Conservation (phyloP, 2,113 vertebrate genomes). For the Agelaius tricolor region DNA sequence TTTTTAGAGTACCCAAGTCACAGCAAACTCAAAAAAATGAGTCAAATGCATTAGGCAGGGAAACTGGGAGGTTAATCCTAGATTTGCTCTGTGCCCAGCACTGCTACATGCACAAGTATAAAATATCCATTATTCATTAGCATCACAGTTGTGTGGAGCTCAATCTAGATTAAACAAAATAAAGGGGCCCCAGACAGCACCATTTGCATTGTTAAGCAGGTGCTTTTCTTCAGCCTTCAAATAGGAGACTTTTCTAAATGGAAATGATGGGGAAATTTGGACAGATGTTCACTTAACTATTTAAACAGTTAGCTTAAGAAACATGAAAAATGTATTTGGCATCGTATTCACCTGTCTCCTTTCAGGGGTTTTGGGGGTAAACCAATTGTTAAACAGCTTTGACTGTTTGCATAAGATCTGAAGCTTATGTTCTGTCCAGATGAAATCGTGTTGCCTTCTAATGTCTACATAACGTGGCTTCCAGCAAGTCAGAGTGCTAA, state of each 20-base stretch:
- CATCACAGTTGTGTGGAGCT: constrained; percentile 72
- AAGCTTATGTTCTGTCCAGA: constrained; percentile 66
- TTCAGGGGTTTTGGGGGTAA: constrained; percentile 47
- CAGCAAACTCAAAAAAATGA: constrained; percentile 36
- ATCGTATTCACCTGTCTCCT: constrained; percentile 58
- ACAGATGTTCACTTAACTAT: constrained; percentile 69
- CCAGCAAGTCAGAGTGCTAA: constrained; percentile 14
- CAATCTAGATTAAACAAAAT: constrained; percentile 79
- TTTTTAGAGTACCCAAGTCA: constrained; percentile 39
- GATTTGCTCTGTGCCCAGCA: constrained; percentile 69
- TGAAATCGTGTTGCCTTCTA: constrained; percentile 61
- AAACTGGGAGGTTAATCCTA: constrained; percentile 70
- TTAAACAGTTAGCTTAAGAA: constrained; percentile 72
- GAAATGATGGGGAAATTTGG: constrained; percentile 66
- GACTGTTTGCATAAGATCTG: constrained; percentile 71
- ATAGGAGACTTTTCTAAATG: constrained; percentile 56
- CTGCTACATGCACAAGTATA: constrained; percentile 61
- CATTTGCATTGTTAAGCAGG: constrained; percentile 73
- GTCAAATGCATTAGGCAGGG: constrained; percentile 31
- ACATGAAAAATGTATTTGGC: constrained; percentile 69
- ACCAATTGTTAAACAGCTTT: constrained; percentile 69
- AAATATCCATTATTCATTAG: constrained; percentile 80
- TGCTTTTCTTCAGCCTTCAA: constrained; percentile 68
- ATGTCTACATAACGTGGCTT: constrained; percentile 48
- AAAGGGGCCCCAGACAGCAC: constrained; percentile 74